Percentiles rank a stretch among this genome's conserved stretches.
phyloP scores from a whole-genome alignment of 2,113 vertebrate genomes.

The Grus americana region DNA sequence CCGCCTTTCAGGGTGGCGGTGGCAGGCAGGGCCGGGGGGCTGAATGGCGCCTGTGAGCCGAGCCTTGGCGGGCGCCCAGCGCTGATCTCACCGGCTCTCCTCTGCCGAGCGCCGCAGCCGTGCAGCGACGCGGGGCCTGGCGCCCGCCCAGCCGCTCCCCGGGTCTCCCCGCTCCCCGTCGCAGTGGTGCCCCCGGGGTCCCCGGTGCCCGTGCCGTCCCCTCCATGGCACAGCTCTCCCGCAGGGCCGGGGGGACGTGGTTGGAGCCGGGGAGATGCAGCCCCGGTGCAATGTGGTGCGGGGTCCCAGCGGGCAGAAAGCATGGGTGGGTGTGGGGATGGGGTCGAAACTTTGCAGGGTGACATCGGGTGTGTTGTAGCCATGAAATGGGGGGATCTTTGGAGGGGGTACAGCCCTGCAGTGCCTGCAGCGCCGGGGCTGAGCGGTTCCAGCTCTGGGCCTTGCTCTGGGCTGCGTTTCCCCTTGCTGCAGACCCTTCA shows the following conservation, averaged over 20 bases:
- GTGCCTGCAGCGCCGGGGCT: accelerated
- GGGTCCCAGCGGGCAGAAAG: accelerated
- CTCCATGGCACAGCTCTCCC: background rate
- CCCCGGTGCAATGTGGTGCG: accelerated
- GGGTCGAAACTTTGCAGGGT: background rate
- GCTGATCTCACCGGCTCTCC: slow-evolving; percentile 43
- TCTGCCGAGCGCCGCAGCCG: background rate
- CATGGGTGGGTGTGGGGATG: accelerated
- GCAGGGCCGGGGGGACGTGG: accelerated
- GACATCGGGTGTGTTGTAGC: accelerated
- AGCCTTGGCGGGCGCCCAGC: slow-evolving; percentile 55
- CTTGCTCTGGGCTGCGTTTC: background rate
- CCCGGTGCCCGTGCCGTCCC: background rate
- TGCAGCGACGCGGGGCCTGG: background rate
- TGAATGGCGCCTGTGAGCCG: slow-evolving; percentile 60
- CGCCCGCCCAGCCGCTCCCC: background rate
- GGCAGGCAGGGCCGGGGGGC: background rate
- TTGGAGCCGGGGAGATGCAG: accelerated
- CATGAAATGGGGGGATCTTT: background rate
- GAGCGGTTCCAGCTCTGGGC: background rate
- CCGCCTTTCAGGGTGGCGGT: background rate
- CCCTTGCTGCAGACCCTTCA: background rate
- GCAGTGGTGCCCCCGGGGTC: background rate
- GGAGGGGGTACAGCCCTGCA: background rate
- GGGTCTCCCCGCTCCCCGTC: background rate